Percentiles rank a stretch among this genome's conserved stretches.
phyloP scores from a whole-genome alignment of 2,888 invertebrate species.

The Sminthurides aquaticus region DNA sequence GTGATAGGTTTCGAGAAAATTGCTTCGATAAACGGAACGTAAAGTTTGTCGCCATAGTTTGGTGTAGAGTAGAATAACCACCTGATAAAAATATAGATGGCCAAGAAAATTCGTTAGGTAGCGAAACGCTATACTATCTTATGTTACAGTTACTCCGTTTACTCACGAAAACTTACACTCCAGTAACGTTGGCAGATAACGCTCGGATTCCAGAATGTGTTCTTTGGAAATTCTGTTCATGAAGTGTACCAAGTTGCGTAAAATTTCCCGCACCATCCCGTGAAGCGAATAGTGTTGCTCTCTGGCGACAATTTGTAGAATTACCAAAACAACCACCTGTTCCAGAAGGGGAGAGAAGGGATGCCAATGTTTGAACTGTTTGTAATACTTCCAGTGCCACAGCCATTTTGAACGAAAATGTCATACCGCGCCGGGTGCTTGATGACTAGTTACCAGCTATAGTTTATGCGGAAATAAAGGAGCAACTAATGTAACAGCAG shows the following conservation, averaged over 20 bases:
- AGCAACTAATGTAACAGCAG: not conserved
- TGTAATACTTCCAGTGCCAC: not conserved
- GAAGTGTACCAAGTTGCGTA: not conserved
- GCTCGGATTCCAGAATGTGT: not conserved
- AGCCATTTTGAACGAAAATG: not conserved
- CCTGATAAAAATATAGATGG: not conserved
- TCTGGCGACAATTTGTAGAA: not conserved
- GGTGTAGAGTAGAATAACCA: not conserved
- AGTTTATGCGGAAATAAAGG: no score
- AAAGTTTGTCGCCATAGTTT: not conserved
- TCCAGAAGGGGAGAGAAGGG: not conserved
- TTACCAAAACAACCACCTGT: not conserved
- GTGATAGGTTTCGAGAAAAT: not conserved
- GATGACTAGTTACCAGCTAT: no score
- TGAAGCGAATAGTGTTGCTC: not conserved
- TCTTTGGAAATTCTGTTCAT: not conserved
- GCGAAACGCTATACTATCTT: no score
- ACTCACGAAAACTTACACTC: not conserved
- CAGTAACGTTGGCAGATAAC: not conserved
- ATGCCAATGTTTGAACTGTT: not conserved
- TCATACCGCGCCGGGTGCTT: no score
- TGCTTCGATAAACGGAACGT: not conserved
- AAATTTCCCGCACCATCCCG: not conserved
- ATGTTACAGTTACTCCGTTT: no score
- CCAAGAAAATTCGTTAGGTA: no score